Evolutionary conservation across 2,797 vertebrate genomes (phyloP).

Genomic region (Melanotaenia parkinsoni): DNA sequence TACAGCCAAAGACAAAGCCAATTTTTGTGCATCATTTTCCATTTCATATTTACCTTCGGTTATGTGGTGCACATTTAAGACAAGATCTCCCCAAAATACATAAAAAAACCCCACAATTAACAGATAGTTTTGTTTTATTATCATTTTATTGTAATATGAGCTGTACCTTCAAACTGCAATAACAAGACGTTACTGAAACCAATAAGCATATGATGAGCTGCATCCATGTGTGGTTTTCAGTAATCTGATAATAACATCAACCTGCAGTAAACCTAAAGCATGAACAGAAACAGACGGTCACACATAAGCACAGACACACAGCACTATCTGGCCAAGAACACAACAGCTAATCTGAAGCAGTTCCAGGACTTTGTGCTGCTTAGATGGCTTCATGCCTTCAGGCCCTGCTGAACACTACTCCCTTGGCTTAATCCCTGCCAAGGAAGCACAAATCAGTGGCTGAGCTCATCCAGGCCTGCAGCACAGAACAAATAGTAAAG

Average conservation of each 20-base stretch:
- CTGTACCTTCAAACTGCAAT: background rate
- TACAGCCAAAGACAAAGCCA: conserved; percentile 15
- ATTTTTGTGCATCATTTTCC: conserved; percentile 29
- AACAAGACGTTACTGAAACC: conserved; percentile 26
- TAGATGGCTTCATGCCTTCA: conserved; percentile 80
- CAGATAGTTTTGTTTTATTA: background rate
- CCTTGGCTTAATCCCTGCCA: conserved; percentile 79
- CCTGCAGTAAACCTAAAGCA: background rate
- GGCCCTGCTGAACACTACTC: conserved; percentile 84
- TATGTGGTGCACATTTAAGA: background rate
- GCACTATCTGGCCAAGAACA: conserved; percentile 61
- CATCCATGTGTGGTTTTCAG: conserved; percentile 24
- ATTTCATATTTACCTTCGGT: conserved; percentile 20
- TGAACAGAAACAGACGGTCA: conserved; percentile 16
- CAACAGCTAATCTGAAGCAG: conserved; percentile 82
- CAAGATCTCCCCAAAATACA: background rate
- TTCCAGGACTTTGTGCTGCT: conserved; percentile 81
- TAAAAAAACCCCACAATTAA: background rate
- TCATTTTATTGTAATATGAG: background rate
- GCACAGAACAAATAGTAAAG: conserved; percentile 82
- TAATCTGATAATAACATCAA: conserved; percentile 48
- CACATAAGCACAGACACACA: conserved; percentile 26
- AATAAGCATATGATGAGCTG: conserved; percentile 31
- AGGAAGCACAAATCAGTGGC: conserved; percentile 69
- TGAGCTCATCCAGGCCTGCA: conserved; percentile 87